Base-by-base conservation (phyloP, 2,797 vertebrate genomes). In the Siniperca scherzeri region DNA sequence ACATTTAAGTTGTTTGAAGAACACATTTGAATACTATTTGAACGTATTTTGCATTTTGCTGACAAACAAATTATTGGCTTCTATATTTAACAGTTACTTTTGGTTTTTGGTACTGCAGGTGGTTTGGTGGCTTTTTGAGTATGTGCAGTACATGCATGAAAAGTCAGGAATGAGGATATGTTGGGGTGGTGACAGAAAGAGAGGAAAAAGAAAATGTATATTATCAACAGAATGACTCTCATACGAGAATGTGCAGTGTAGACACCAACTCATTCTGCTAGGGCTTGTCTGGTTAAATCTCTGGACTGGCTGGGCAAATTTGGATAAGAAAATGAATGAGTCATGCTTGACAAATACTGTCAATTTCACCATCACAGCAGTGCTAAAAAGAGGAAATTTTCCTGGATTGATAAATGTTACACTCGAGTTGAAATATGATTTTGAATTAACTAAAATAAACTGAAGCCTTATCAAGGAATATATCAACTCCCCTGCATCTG, bases 1-100 rank as follows among this genome's bases (percentile, higher is more conserved):
- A 50, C 36, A 69, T 42, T 74, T 10, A 36, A 57, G 19, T 40
- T 40, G 25, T 55, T 40, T 30, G 53, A 69, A 46, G 48, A 42
- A 42, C 13, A 65, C 2, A 50, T 66, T 67, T 74, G 42, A 60
- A 70, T 66, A 1, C 16, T 2, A 77, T 12, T 42, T 42, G 40
- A 11, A 42, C 27, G 2, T 30, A 30, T 30, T 80, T 76, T 68
- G 44, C 70, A 66, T 79, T 62, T 57, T 36, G 67, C 61, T 36
- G 70, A 46, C 44, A 65, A 73, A 57, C 50, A 72, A 60, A 50
- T 21, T 67, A 1, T 33, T 36, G 16, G 38, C 19, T 36, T 56
- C n/a, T 16, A 56, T 25, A 42, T 74, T 64, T 62, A 60, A 74
- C 59, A 30, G 52, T 66, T 56, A 62, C 16, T 48, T 68, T 48